These are phyloP conservation scores for Turritopsis rubra DNA, from an alignment of 30 jellyfish, hydroid and myxozoan genomes.

Conservation along the genomic window DNA sequence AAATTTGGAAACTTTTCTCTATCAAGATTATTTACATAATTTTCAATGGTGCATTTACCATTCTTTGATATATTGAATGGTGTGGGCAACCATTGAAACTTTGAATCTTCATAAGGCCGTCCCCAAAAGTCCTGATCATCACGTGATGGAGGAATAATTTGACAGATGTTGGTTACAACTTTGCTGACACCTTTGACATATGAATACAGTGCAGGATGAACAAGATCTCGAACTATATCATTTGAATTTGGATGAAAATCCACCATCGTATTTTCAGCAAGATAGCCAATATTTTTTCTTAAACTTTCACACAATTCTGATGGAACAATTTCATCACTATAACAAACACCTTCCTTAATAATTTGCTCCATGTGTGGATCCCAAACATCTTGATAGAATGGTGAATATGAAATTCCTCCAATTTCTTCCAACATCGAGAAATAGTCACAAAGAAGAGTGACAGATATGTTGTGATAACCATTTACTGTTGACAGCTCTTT, in stretches of 20 bases:
- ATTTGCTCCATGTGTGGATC: slow-evolving; percentile 31
- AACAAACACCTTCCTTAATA: slow-evolving; percentile 64
- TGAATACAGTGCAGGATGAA: slow-evolving; percentile 68
- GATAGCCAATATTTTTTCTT: slow-evolving; percentile 36
- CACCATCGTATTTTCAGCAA: slow-evolving; percentile 46
- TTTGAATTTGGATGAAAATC: slow-evolving; percentile 79
- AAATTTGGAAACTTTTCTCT: slow-evolving; percentile 32
- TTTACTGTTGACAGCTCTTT: not conserved
- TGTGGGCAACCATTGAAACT: slow-evolving; percentile 72
- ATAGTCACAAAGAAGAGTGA: slow-evolving; percentile 27
- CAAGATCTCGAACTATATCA: slow-evolving; percentile 64
- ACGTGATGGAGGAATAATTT: not conserved
- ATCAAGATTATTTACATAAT: slow-evolving; percentile 56
- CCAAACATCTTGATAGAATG: slow-evolving; percentile 41
- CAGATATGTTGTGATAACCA: slow-evolving; percentile 28
- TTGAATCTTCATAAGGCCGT: slow-evolving; percentile 52
- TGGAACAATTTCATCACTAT: slow-evolving; percentile 40
- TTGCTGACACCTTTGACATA: slow-evolving; percentile 53
- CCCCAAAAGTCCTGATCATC: slow-evolving; percentile 62
- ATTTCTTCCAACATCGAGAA: not conserved
- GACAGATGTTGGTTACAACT: not conserved
- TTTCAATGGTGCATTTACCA: slow-evolving; percentile 51
- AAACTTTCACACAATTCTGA: slow-evolving; percentile 25
- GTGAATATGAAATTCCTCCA: slow-evolving; percentile 40
- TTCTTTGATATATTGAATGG: slow-evolving; percentile 49